Evolutionary conservation across 2,888 invertebrate genomes (phyloP).

Genomic region (Tetranychus truncatus): DNA sequence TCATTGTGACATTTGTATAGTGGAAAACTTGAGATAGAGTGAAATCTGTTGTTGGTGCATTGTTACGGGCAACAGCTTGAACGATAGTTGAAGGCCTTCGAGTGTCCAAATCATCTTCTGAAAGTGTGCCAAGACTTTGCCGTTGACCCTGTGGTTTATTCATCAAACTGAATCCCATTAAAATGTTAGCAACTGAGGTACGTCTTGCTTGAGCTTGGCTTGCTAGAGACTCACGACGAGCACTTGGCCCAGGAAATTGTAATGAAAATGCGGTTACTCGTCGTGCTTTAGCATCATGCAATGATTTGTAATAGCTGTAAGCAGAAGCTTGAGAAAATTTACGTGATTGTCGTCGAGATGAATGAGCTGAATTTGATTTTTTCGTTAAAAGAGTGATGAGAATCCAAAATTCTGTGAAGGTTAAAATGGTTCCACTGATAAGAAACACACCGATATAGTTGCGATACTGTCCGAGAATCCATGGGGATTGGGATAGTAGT

Average conservation of each 20-base stretch:
- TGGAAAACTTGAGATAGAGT: not conserved
- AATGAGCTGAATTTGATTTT: not conserved
- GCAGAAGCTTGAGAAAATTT: not conserved
- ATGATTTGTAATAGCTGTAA: not conserved
- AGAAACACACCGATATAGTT: not conserved
- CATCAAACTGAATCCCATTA: not conserved
- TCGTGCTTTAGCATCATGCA: not conserved
- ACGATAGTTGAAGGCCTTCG: not conserved
- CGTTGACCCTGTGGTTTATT: not conserved
- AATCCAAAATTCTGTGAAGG: not conserved
- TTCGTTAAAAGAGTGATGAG: not conserved
- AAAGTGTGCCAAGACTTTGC: not conserved
- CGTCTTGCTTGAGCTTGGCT: not conserved
- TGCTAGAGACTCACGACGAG: not conserved
- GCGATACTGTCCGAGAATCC: not conserved
- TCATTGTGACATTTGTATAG: not conserved
- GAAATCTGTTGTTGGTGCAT: not conserved
- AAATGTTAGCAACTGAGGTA: not conserved
- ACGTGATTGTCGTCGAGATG: not conserved
- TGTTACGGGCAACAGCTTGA: not conserved
- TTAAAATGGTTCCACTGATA: not conserved
- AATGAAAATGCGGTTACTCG: not conserved
- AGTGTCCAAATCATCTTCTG: not conserved
- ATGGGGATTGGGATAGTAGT: not conserved
- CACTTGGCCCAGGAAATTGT: not conserved